A percentile compares a stretch with the other conserved stretches of the same genome.
These are phyloP conservation scores for Rhopalosiphum padi DNA, from an alignment of 1,140 invertebrate genomes.

Conservation along the genomic window DNA sequence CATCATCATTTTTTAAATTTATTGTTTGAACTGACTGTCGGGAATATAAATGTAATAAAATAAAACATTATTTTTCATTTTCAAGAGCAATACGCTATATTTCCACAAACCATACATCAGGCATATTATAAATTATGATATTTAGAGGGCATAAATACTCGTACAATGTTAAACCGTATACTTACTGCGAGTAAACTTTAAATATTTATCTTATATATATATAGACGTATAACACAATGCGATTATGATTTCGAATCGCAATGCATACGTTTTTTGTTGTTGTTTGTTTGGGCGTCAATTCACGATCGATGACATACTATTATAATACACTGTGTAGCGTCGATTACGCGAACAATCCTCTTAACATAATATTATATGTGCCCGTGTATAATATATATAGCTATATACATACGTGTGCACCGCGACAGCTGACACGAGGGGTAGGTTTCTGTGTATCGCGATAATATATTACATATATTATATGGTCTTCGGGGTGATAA, in stretches of 20 bases:
- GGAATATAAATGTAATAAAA: neutral
- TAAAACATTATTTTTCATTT: neutral
- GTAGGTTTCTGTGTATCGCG: neutral
- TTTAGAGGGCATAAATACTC: neutral
- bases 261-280: neutral
- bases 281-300: neutral
- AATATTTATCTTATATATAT: neutral
- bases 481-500: neutral
- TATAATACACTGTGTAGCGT: neutral
- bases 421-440: neutral
- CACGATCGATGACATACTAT: neutral
- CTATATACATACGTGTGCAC: neutral
- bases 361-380: conserved; percentile 10
- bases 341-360: neutral
- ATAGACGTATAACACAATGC: neutral
- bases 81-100: neutral
- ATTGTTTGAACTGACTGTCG: neutral
- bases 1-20: neutral
- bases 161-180: neutral
- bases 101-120: neutral
- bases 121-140: neutral
- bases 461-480: neutral
- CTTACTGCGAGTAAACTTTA: neutral
- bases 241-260: neutral
- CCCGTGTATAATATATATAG: too few species aligned